phyloP scores from a whole-genome alignment of 30 jellyfish, hydroid and myxozoan genomes.

The Hydra vulgaris region DNA sequence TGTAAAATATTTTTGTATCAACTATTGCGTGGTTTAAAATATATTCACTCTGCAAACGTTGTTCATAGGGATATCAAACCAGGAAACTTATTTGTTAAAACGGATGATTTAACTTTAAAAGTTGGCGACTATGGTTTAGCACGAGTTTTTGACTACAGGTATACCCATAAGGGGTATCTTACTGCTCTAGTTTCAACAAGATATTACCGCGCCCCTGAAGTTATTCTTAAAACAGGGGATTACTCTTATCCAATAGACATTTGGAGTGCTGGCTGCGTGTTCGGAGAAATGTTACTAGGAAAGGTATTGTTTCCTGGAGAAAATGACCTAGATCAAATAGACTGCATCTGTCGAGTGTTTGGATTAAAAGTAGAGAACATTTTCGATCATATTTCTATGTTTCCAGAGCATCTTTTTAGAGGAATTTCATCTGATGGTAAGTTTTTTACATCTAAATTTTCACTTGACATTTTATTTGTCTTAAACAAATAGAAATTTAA shows the following conservation, averaged over 20 bases:
- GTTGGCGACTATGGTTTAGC: conserved; percentile 99
- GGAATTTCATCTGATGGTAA: conserved; percentile 90
- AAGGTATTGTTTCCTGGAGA: conserved; percentile 86
- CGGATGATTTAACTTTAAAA: conserved; percentile 72
- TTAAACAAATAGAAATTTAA: too few species aligned
- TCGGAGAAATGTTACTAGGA: conserved; percentile 97
- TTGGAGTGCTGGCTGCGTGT: conserved; percentile 98
- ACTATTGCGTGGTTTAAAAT: conserved; percentile 78
- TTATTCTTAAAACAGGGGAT: conserved; percentile 59
- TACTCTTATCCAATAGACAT: conserved; percentile 77
- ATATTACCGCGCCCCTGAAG: conserved; percentile 97
- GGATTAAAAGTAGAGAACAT: conserved; percentile 25
- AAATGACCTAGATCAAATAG: conserved; percentile 83
- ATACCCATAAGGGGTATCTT: conserved; percentile 72
- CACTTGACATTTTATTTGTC: not conserved
- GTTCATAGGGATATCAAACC: conserved; percentile 98
- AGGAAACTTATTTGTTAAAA: conserved; percentile 79
- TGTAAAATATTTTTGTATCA: conserved; percentile 80
- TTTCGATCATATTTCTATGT: conserved; percentile 36
- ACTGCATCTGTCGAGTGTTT: conserved; percentile 44
- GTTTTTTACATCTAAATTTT: conserved; percentile 5
- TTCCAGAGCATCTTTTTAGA: conserved; percentile 45
- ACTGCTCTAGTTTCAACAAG: conserved; percentile 93
- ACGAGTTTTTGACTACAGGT: conserved; percentile 77
- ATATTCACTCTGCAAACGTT: conserved; percentile 87